Percentiles rank a stretch among this genome's conserved stretches.
These are phyloP conservation scores for Psix sp. DNA, from an alignment of 1,140 invertebrate genomes.

Conservation along the genomic window DNA sequence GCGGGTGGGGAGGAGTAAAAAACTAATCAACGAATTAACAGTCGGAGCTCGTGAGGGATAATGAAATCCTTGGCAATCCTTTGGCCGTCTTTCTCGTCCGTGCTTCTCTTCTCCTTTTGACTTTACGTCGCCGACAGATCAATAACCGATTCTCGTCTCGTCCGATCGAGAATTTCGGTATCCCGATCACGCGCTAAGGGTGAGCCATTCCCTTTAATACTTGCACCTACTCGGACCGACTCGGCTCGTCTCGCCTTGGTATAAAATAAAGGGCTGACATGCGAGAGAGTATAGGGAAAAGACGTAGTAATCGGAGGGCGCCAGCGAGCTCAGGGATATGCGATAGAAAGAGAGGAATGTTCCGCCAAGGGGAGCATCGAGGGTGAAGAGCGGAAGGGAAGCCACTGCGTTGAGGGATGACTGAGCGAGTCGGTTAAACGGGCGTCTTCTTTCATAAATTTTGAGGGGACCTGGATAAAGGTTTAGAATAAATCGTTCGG, in stretches of 20 bases:
- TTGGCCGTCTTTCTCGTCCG: constrained; percentile 42
- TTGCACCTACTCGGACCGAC: constrained; percentile 66
- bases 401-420: constrained; percentile 74
- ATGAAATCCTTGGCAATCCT: constrained; percentile 63
- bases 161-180: constrained; percentile 69
- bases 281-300: constrained; percentile 65
- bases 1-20: constrained; percentile 11
- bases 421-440: constrained; percentile 76
- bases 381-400: constrained; percentile 58
- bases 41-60: constrained; percentile 58
- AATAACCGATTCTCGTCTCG: constrained; percentile 69
- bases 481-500: constrained; percentile 76
- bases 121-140: constrained; percentile 53
- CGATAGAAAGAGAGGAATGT: constrained; percentile 48
- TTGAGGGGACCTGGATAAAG: constrained; percentile 73
- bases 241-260: constrained; percentile 66
- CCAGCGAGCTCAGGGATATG: constrained; percentile 43
- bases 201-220: constrained; percentile 76
- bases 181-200: constrained; percentile 74
- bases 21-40: constrained; percentile 61
- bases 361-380: constrained; percentile 33
- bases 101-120: constrained; percentile 60
- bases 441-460: constrained; percentile 78
- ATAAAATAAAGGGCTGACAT: constrained; percentile 77
- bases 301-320: constrained; percentile 56